Percentiles rank a stretch among this genome's conserved stretches.
Conservation (phyloP, 1,140 invertebrate species). For the Cydia strobilella region DNA sequence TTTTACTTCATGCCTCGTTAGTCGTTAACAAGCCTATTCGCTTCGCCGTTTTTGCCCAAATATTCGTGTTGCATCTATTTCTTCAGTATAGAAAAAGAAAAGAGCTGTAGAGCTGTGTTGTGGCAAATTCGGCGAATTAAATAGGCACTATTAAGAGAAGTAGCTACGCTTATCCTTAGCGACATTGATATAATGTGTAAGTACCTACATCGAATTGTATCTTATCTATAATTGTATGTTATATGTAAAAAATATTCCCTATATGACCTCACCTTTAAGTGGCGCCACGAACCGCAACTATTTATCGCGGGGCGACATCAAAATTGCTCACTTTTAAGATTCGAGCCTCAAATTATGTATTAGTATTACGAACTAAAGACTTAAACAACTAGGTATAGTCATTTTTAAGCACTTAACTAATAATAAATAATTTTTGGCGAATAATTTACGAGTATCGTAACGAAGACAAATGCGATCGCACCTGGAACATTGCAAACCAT, state of each 20-base stretch:
- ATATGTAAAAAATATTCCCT: too few relatives aligned
- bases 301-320: background rate
- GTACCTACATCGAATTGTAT: too few relatives aligned
- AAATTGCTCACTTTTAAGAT: slow-evolving; percentile 20
- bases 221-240: too few relatives aligned
- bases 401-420: slow-evolving; percentile 22
- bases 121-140: background rate
- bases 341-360: slow-evolving; percentile 19
- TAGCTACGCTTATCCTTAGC: background rate
- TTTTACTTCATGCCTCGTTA: background rate
- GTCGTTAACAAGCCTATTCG: background rate
- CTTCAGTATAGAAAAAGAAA: background rate
- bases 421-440: slow-evolving; percentile 21
- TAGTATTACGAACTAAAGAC: background rate
- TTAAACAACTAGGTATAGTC: slow-evolving; percentile 4
- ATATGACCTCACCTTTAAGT: background rate
- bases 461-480: slow-evolving; percentile 18
- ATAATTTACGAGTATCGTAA: slow-evolving; percentile 21
- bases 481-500: background rate
- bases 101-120: background rate
- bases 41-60: background rate
- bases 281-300: background rate
- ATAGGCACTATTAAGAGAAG: background rate
- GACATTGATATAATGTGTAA: background rate
- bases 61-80: background rate